A percentile compares a stretch with the other conserved stretches of the same genome.
phyloP scores from a whole-genome alignment of 2,113 vertebrate genomes.

The Pelecanus crispus region DNA sequence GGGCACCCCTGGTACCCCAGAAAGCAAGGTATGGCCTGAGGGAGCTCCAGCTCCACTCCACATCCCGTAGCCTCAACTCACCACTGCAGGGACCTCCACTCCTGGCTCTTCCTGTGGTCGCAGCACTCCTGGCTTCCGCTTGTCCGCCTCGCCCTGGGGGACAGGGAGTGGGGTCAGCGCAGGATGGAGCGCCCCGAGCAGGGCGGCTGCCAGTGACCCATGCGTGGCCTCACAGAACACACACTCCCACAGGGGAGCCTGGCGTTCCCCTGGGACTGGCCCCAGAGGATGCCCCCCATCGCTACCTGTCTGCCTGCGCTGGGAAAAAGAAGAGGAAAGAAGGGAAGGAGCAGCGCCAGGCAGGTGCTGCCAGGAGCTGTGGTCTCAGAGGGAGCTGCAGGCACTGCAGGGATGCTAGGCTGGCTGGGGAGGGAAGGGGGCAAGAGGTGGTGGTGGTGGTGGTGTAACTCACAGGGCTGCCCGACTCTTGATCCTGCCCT shows the following conservation, averaged over 20 bases:
- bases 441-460: not conserved
- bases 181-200: accelerated
- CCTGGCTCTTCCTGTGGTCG: slow-evolving; percentile 42
- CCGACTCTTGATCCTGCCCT: slow-evolving; percentile 87
- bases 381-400: not conserved
- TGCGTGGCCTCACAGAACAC: not conserved
- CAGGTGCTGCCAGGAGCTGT: not conserved
- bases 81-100: slow-evolving; percentile 33
- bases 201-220: not conserved
- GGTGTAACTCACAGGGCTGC: slow-evolving; percentile 86
- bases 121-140: slow-evolving; percentile 8
- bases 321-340: slow-evolving; percentile 38
- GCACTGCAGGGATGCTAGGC: not conserved
- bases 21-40: not conserved
- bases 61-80: not conserved
- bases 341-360: slow-evolving; percentile 9
- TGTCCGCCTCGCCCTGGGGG: slow-evolving; percentile 46
- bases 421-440: not conserved
- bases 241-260: not conserved
- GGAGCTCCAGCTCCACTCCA: not conserved
- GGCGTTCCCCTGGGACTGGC: not conserved
- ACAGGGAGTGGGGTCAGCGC: not conserved
- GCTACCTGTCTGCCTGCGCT: slow-evolving; percentile 22
- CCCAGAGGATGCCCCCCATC: not conserved
- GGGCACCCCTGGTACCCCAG: not conserved